Conservation (phyloP, 2,113 vertebrate species). For the Polyodon spathula region DNA sequence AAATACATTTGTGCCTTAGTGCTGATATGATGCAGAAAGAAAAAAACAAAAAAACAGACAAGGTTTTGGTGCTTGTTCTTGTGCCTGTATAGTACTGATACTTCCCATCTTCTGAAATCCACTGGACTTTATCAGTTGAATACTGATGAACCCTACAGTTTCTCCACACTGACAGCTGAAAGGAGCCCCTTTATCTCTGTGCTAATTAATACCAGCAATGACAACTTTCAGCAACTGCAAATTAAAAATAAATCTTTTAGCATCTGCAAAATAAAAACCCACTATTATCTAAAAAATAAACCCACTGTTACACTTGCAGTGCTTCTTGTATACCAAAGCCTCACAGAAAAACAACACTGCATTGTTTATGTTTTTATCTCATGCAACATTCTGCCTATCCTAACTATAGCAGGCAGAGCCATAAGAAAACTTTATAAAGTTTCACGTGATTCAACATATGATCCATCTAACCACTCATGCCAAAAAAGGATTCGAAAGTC, state of each 20-base stretch:
- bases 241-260: neutral
- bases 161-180: conserved; percentile 22
- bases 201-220: conserved; percentile 24
- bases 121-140: conserved; percentile 25
- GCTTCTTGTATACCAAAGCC: neutral
- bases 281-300: neutral
- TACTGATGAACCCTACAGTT: conserved; percentile 27
- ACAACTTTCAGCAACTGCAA: conserved; percentile 16
- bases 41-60: conserved; percentile 29
- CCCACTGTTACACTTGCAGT: neutral
- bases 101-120: conserved; percentile 17
- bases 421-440: no score
- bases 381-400: no score
- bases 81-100: conserved; percentile 24
- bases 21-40: conserved; percentile 7
- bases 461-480: neutral
- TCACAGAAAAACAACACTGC: no score
- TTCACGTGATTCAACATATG: neutral
- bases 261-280: neutral
- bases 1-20: conserved; percentile 11
- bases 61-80: conserved; percentile 17
- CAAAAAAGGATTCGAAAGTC: neutral
- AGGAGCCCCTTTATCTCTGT: conserved; percentile 17
- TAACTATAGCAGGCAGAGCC: no score
- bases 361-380: neutral